Base-by-base conservation (phyloP, 2,797 vertebrate species). In the Darevskia mixta region DNA sequence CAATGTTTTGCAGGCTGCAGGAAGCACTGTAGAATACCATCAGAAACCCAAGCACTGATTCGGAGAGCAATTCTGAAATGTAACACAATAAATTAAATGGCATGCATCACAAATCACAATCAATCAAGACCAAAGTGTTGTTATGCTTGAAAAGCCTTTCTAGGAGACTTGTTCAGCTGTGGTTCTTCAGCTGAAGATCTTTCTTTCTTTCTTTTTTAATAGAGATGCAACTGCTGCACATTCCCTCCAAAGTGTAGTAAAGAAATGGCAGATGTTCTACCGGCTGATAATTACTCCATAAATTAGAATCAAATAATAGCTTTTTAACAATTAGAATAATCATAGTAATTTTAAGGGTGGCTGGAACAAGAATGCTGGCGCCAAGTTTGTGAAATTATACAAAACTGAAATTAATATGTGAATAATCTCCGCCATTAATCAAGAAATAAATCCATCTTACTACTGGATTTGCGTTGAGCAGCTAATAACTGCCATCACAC, bases 331-430 rank as follows among this genome's bases (percentile, higher is more conserved):
- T 96, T 96, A 96, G 91, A 95, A 94, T 95, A 96, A 97, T 96
- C 96, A 97, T 88, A 97, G 95, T 97, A 97, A 97, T 97, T 97
- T 97, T 95, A 96, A 97, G 95, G 95, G 94, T 95, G 95, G 96
- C 95, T 94, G 94, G 93, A 97, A 95, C 86, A 96, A 95, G 94
- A 92, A 96, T 96, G 96, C 94, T 95, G 95, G 93, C 87, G 94
- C 96, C 94, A 96, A 94, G 96, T 95, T 97, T 95, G 95, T 29
- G 2, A 95, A 94, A 96, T 95, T 92, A 92, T 67, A 91, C 95
- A 97, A 96, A 97, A 95, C 91, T 93, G 86, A 96, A 96, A 96
- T 96, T 96, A 97, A 96, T 95, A 96, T 95, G 95, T 95, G 94
- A 93, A 96, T 96, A 96, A 95, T 96, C 95, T 96, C 93, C 95